Evolutionary conservation across 2,888 invertebrate genomes (phyloP).

Genomic region (Phaonia tiefii): DNA sequence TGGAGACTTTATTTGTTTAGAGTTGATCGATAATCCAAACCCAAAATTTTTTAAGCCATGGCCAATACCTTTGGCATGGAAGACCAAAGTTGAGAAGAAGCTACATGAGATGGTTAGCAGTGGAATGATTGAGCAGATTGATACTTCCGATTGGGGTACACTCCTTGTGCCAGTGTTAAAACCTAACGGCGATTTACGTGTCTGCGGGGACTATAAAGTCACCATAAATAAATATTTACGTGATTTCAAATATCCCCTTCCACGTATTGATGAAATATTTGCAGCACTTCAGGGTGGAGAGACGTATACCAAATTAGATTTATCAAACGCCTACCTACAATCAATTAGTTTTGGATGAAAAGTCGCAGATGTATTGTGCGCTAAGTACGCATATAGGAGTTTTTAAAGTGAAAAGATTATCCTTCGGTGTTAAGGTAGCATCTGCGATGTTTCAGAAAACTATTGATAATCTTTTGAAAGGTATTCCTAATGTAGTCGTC

Average conservation of each 20-base stretch:
- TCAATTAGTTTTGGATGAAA: slow-evolving; percentile 38
- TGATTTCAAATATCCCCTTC: slow-evolving; percentile 48
- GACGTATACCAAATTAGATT: slow-evolving; percentile 25
- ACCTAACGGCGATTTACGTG: slow-evolving; percentile 38
- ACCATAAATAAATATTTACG: slow-evolving; percentile 39
- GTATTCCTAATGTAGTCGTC: slow-evolving; percentile 35
- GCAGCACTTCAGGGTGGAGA: slow-evolving; percentile 30
- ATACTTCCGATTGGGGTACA: slow-evolving; percentile 59
- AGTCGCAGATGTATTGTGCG: slow-evolving; percentile 39
- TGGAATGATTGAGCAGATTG: slow-evolving; percentile 40
- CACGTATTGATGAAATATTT: slow-evolving; percentile 44
- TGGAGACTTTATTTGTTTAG: background rate
- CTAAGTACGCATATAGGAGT: slow-evolving; percentile 44
- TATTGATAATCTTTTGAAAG: slow-evolving; percentile 55
- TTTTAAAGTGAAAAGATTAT: slow-evolving; percentile 43
- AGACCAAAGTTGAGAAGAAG: slow-evolving; percentile 40
- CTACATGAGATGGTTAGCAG: slow-evolving; percentile 30
- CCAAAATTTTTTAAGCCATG: slow-evolving; percentile 45
- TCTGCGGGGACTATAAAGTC: slow-evolving; percentile 47
- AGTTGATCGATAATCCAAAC: background rate
- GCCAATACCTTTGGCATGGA: slow-evolving; percentile 41
- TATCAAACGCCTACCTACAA: slow-evolving; percentile 47
- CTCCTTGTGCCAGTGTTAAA: slow-evolving; percentile 50
- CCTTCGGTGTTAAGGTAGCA: slow-evolving; percentile 52
- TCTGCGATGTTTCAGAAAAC: slow-evolving; percentile 56